These are phyloP conservation scores for Antedon bifida DNA, from an alignment of 35 echinoderm and acorn worm genomes.

Conservation along the genomic window DNA sequence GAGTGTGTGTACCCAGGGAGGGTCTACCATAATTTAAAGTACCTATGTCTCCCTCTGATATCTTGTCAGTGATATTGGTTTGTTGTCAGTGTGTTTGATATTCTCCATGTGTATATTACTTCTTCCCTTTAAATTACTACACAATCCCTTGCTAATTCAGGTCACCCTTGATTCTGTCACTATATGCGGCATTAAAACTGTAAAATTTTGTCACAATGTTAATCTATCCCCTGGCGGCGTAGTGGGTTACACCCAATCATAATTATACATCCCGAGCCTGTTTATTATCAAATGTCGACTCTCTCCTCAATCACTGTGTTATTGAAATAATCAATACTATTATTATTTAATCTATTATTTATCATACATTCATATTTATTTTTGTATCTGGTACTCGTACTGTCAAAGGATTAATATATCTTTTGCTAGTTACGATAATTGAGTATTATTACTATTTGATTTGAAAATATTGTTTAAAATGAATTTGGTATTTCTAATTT, in stretches of 20 bases:
- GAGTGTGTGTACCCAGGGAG: background rate
- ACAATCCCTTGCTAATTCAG: background rate
- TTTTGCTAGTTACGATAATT: too few species aligned
- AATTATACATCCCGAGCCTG: background rate
- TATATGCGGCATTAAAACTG: background rate
- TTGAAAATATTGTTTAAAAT: too few species aligned
- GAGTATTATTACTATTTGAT: too few species aligned
- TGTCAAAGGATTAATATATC: too few species aligned
- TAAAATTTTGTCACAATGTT: background rate
- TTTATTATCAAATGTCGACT: background rate
- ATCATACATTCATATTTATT: too few species aligned
- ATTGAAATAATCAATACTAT: too few species aligned
- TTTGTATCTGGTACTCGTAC: too few species aligned
- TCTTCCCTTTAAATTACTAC: background rate
- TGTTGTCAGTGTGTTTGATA: background rate
- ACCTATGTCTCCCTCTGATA: background rate
- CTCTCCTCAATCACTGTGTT: too few species aligned
- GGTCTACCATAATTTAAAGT: background rate
- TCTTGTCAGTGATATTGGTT: background rate
- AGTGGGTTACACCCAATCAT: background rate
- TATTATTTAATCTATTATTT: too few species aligned
- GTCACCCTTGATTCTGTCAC: background rate
- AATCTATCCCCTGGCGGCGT: background rate
- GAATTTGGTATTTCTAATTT: too few species aligned
- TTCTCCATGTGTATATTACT: background rate